Base-by-base conservation (phyloP, 2,888 invertebrate species). In the Perithous albicinctus region DNA sequence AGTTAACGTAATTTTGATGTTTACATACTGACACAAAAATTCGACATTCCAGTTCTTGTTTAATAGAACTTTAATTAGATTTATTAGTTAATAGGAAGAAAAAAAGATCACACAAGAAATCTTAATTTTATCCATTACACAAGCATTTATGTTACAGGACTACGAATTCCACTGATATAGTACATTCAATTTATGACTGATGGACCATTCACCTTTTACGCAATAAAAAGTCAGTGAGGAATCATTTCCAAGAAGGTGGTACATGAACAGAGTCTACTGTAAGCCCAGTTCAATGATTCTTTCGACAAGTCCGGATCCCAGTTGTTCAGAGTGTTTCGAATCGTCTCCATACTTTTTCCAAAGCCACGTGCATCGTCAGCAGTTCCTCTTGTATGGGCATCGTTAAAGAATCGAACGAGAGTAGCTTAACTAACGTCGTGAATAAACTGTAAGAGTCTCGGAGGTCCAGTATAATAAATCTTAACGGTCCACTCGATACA, bases 331-430 rank as follows among this genome's bases (percentile, higher is more conserved):
- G 78, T 80, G 78, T 72, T 26, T 67, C 41, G 61, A 61, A 18
- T 46, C 38, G 64, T 73, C 63, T 48, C n/a, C n/a, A 32, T 32
- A 43, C 63, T 54, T 66, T 38, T 69, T 43, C 54, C 29, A 32
- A 56, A 56, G 29, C 38, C 20, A 38, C 38, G 61, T 35, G 61
- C 20, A 61, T 67, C 38, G 54, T 69, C 43, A 73, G 41, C 32
- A 38, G 61, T 75, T 69, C 43, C 69, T 78, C 84, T 41, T 69
- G 81, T 84, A 81, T 78, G 84, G 81, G 79, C 84, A 84, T 84
- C 84, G 84, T 84, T 84, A 84, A 84, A 84, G 78, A 77, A 79
- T 84, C 73, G 66, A 73, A 74, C 78, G 75, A 51, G 81, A 73
- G 77, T 69, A 76, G 66, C 74, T 78, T 81, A 72, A 82, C 78